Evolutionary conservation across 1,140 invertebrate genomes (phyloP), one percentile per base, ranked within the genome.

Genomic region (Magallana ariakensis): DNA sequence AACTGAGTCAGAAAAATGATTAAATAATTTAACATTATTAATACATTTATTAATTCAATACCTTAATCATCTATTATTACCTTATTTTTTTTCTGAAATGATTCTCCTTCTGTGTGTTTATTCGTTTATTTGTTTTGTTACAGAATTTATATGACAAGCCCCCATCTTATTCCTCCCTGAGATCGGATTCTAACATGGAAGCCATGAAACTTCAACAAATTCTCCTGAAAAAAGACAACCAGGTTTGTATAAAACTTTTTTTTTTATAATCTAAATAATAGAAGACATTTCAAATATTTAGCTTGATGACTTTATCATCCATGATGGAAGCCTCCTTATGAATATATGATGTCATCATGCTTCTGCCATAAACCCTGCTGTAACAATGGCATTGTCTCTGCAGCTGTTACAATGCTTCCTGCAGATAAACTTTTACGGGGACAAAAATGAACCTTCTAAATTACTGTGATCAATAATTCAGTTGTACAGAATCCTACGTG

Each of bases 151-250:
- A 87, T 80, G 86, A 87, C 56, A 87, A 84, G 57, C 86, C 86
- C 16, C 66, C 83, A 84, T 57, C 82, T 22, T 87, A 58, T 83
- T 84, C 82, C 83, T 58, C 82, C 82, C 13, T 84, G 55, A 80
- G 58, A 15, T 15, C 56, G 0, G 86, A 87, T 33, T 26, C 66
- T 10, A 84, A 84, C 13, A 75, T 75, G 10, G 81, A 87, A 53
- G 82, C 86, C 26, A 33, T 81, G 55, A 86, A 88, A 62, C 82
- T 88, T 5, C 82, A 88, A 84, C 87, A 86, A 22, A 80, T 86
- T 66, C 53, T 86, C 16, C 66, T 88, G 33, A 86, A 86, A 86
- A 86, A 56, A n/a, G 83, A 86, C 19, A 80, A 81, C 85, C 55
- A 58, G 56, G 80, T 84, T 53, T 58, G 85, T 57, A 53, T 57